phyloP scores from a whole-genome alignment of 92 coral and sea anemone genomes.

The Porites rus region DNA sequence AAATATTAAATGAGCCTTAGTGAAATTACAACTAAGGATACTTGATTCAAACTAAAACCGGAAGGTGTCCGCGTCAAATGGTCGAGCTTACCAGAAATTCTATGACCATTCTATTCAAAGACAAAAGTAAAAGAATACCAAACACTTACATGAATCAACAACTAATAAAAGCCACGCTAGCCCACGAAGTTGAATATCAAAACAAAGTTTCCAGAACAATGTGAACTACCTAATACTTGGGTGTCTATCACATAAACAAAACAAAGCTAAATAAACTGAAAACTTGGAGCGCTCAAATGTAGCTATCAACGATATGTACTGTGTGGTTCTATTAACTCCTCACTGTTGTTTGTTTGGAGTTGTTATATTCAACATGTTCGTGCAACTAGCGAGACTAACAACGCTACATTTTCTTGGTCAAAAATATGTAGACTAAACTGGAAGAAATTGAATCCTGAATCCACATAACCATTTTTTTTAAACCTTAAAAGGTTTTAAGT shows the following conservation, averaged over 20 bases:
- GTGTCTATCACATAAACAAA: too few relatives aligned
- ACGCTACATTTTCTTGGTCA: conserved; percentile 18
- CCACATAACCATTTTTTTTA: conserved; percentile 16
- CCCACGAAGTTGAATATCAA: too few relatives aligned
- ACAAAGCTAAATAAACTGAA: too few relatives aligned
- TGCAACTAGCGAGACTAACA: background rate
- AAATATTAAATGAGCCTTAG: too few relatives aligned
- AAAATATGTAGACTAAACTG: background rate
- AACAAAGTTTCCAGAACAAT: background rate
- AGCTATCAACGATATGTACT: background rate
- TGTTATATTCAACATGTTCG: background rate
- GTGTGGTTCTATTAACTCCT: background rate
- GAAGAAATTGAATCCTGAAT: conserved; percentile 4
- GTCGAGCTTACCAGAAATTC: conserved; percentile 10
- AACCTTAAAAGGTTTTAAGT: conserved; percentile 31
- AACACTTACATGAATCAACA: conserved; percentile 1
- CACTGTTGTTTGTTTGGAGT: background rate
- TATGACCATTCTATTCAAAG: conserved; percentile 21
- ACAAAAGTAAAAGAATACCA: conserved; percentile 20
- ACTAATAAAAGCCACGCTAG: background rate
- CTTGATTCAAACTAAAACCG: conserved; percentile 23
- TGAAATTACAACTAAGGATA: background rate
- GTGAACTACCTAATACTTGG: background rate
- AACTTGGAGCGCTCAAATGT: too few relatives aligned
- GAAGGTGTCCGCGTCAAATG: conserved; percentile 24